Percentiles rank a stretch among this genome's conserved stretches.
Conservation (phyloP, 1,140 invertebrate genomes). For the Liolophura sinensis region DNA sequence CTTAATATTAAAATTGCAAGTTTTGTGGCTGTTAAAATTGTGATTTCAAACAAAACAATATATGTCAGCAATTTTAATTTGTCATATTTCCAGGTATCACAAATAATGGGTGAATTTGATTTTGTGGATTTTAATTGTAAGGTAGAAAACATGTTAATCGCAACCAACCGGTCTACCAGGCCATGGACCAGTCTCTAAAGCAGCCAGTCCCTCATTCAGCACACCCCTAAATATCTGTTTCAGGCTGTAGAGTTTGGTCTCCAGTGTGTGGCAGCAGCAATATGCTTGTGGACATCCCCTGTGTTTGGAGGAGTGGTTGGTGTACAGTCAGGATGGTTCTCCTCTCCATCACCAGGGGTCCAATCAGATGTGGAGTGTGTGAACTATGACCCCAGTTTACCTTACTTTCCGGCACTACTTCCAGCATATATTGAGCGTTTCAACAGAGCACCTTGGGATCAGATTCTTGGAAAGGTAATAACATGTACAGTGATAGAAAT, state of each 20-base stretch:
- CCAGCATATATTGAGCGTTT: conserved; percentile 18
- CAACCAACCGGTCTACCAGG: too few relatives aligned
- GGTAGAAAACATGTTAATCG: too few relatives aligned
- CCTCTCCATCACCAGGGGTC: background rate
- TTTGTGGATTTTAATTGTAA: too few relatives aligned
- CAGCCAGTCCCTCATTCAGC: background rate
- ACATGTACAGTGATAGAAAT: too few relatives aligned
- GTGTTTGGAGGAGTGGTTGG: conserved; percentile 12
- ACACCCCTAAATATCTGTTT: background rate
- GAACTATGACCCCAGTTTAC: background rate
- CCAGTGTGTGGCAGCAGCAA: conserved; percentile 14
- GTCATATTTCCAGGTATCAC: too few relatives aligned
- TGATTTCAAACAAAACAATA: too few relatives aligned
- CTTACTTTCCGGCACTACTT: conserved; percentile 10
- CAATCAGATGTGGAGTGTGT: background rate
- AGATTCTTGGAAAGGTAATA: conserved; percentile 26
- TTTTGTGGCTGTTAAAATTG: too few relatives aligned
- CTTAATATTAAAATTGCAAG: background rate
- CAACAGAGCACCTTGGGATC: conserved; percentile 26
- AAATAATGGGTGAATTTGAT: too few relatives aligned
- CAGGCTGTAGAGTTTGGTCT: conserved; percentile 26
- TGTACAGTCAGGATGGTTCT: conserved; percentile 18
- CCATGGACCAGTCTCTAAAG: too few relatives aligned
- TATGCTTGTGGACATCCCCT: conserved; percentile 17
- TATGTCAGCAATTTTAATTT: too few relatives aligned